A percentile compares a stretch with the other conserved stretches of the same genome.
These are phyloP conservation scores for Glareola pratincola DNA, from an alignment of 2,113 vertebrate genomes.

Conservation along the genomic window DNA sequence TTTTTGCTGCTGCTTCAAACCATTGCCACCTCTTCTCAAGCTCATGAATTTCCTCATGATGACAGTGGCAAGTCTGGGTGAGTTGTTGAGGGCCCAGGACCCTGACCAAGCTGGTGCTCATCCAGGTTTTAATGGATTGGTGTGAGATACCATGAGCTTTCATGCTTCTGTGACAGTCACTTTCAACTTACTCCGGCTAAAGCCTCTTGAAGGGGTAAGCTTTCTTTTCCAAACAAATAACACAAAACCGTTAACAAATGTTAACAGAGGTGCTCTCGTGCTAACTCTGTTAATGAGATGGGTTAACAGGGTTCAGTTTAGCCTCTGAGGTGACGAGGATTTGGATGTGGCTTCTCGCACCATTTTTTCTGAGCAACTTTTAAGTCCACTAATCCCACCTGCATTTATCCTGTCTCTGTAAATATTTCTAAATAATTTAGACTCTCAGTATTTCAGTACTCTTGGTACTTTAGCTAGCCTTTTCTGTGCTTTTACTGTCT, in stretches of 20 bases:
- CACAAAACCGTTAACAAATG: background rate
- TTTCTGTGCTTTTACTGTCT: background rate
- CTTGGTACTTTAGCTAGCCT: background rate
- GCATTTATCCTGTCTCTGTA: background rate
- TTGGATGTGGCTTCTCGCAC: background rate
- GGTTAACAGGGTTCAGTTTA: background rate
- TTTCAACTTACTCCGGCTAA: background rate
- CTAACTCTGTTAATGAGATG: background rate
- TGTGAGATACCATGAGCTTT: background rate
- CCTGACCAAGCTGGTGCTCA: background rate
- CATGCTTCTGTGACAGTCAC: background rate
- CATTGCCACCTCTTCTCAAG: background rate
- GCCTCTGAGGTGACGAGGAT: background rate
- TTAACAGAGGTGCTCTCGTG: background rate
- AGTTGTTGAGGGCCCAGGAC: background rate
- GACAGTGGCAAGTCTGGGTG: background rate
- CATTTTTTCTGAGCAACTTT: background rate
- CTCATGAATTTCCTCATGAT: background rate
- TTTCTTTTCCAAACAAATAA: background rate
- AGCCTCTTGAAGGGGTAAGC: background rate
- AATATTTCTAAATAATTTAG: background rate
- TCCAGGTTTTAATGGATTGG: background rate
- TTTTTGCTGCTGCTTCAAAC: background rate
- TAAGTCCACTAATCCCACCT: background rate
- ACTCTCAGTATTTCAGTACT: background rate